Evolutionary conservation across 2,888 invertebrate species (phyloP).

Genomic region (Xestia xanthographa): DNA sequence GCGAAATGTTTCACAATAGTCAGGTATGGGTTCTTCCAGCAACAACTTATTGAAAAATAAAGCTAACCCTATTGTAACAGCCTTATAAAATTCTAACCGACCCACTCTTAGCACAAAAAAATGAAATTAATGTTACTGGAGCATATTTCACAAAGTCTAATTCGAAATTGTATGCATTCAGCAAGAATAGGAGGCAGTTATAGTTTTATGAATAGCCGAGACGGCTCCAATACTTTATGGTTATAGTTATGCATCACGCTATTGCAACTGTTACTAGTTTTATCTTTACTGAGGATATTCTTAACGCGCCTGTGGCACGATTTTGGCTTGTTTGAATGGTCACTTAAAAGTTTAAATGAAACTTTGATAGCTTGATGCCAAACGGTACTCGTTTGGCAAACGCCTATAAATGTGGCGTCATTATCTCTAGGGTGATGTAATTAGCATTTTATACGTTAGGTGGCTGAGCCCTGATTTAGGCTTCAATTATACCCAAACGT

Average conservation of each 20-base stretch:
- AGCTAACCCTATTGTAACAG: conserved; percentile 5
- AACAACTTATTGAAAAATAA: too few species aligned
- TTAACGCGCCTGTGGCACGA: conserved; percentile 49
- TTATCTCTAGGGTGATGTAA: conserved; percentile 48
- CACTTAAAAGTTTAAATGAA: conserved; percentile 58
- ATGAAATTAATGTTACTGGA: conserved; percentile 34
- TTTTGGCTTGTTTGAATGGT: conserved; percentile 43
- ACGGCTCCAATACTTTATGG: conserved; percentile 61
- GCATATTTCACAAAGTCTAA: conserved; percentile 59
- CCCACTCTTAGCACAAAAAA: conserved; percentile 38
- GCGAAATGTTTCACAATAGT: too few species aligned
- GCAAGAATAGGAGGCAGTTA: conserved; percentile 46
- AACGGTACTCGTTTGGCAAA: conserved; percentile 59
- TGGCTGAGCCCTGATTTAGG: conserved; percentile 20
- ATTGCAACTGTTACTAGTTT: conserved; percentile 52
- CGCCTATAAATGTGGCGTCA: conserved; percentile 46
- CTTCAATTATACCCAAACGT: conserved; percentile 36
- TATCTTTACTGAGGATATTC: conserved; percentile 17
- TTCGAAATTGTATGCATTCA: conserved; percentile 58
- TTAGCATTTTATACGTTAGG: conserved; percentile 48
- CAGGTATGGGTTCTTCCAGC: too few species aligned
- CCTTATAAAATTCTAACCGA: conserved; percentile 17
- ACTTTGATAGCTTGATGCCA: conserved; percentile 55
- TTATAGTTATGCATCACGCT: conserved; percentile 66
- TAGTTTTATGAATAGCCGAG: conserved; percentile 56